Evolutionary conservation across 2,888 invertebrate genomes (phyloP), one percentile per base, ranked within the genome.

Genomic region (Spilarctia lutea): DNA sequence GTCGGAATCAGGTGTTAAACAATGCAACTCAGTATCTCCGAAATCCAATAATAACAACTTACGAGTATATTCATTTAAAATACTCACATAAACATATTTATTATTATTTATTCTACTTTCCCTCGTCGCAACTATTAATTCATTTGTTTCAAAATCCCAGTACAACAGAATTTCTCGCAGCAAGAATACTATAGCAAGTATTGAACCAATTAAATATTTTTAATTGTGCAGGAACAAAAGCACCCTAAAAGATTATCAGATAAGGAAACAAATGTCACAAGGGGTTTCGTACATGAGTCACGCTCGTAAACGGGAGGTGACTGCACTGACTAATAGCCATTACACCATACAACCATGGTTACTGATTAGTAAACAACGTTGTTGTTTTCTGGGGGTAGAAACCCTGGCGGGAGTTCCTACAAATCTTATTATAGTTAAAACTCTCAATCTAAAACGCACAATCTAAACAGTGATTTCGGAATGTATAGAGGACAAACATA

Each of bases 201-300:
- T 52, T 60, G 3, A 60, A n/a, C 0, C 13, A 13, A 27, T 27
- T 48, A 11, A n/a, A 27, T 60, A 60, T 6, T 60, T 60, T 27
- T 27, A 27, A 60, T 60, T 27, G 11, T 27, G 45, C 20, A 20
- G 4, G 18, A 30, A 60, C 18, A 27, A 42, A 67, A 27, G 2
- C 67, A 27, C 27, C 45, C n/a, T 67, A 10, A 27, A 20, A 10
- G 20, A 45, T 45, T 42, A 68, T 68, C 30, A 68, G 67, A 45
- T 68, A 68, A 45, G 67, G 30, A 68, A 45, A 68, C 42, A 45
- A 30, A 30, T 30, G 42, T 3, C 42, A 67, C 42, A 27, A 67
- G 67, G 67, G 42, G 66, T 39, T 68, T 52, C 24, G 11, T 68
- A 52, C n/a, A 69, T 35, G 69, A 35, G 35, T 35, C 69, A 35